phyloP scores from a whole-genome alignment of 2,113 vertebrate genomes.

The Hippopotamus amphibius region DNA sequence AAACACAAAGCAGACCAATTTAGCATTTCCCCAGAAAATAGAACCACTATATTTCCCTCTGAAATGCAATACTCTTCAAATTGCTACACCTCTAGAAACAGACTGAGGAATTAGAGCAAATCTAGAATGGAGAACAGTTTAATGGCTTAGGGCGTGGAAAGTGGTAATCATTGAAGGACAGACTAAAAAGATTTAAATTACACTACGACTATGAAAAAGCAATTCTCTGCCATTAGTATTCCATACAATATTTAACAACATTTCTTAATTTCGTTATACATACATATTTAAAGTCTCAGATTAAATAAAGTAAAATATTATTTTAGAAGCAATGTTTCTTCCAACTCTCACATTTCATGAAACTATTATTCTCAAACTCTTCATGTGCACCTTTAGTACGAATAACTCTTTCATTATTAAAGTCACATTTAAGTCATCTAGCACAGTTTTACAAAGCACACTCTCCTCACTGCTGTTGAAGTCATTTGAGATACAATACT shows the following conservation, averaged over 20 bases:
- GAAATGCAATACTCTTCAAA: neutral
- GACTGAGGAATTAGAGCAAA: neutral
- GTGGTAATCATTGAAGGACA: neutral
- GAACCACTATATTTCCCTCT: neutral
- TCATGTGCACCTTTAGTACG: neutral
- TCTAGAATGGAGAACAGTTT: neutral
- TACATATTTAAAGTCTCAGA: conserved; percentile 72
- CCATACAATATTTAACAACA: conserved; percentile 70
- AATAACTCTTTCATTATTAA: neutral
- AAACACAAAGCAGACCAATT: conserved; percentile 43
- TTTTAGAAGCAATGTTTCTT: conserved; percentile 62
- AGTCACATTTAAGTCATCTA: neutral
- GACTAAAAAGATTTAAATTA: conserved; percentile 49
- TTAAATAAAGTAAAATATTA: conserved; percentile 73
- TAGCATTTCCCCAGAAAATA: conserved; percentile 30
- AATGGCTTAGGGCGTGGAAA: neutral
- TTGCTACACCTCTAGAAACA: neutral
- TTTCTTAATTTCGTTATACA: conserved; percentile 50
- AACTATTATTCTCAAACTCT: conserved; percentile 11
- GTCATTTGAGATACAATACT: neutral
- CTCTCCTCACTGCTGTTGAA: neutral
- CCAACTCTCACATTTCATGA: conserved; percentile 7
- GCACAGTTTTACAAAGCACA: neutral
- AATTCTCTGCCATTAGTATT: conserved; percentile 51
- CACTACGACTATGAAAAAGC: neutral